A percentile compares a stretch with the other conserved stretches of the same genome.
phyloP scores from a whole-genome alignment of 2,113 vertebrate genomes.

The Probosciger aterrimus region DNA sequence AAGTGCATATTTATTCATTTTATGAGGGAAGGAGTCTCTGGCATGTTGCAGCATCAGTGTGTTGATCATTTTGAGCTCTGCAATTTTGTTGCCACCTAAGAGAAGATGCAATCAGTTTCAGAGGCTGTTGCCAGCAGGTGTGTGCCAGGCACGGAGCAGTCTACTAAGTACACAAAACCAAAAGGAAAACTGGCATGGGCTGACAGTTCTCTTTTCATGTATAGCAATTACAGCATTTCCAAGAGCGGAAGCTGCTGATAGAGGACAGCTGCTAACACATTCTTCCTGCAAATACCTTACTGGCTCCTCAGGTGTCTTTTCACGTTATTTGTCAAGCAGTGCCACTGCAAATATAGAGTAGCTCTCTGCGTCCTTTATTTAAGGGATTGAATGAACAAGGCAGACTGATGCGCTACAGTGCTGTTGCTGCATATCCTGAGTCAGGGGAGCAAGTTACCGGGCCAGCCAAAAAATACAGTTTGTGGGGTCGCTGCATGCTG shows the following conservation, averaged over 20 bases:
- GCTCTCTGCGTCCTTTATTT: not conserved
- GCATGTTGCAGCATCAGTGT: accelerated
- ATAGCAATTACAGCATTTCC: accelerated
- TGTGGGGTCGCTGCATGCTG: not conserved
- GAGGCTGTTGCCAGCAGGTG: not conserved
- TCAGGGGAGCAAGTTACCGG: accelerated
- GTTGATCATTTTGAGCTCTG: not conserved
- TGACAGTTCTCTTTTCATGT: not conserved
- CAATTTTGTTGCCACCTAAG: accelerated
- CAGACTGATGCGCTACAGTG: accelerated
- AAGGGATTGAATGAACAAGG: accelerated
- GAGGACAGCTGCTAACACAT: not conserved
- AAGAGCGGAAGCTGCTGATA: not conserved
- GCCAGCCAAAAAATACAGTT: not conserved
- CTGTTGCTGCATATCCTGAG: not conserved
- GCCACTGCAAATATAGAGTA: not conserved
- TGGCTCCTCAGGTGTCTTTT: not conserved
- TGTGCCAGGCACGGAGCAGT: not conserved
- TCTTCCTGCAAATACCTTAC: not conserved
- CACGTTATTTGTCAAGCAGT: not conserved
- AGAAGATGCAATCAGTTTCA: not conserved
- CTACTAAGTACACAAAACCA: too few species aligned
- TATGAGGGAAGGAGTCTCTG: not conserved
- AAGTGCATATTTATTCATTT: not conserved
- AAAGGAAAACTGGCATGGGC: too few species aligned